Base-by-base conservation (phyloP, 2,888 invertebrate species). In the Nezara viridula region DNA sequence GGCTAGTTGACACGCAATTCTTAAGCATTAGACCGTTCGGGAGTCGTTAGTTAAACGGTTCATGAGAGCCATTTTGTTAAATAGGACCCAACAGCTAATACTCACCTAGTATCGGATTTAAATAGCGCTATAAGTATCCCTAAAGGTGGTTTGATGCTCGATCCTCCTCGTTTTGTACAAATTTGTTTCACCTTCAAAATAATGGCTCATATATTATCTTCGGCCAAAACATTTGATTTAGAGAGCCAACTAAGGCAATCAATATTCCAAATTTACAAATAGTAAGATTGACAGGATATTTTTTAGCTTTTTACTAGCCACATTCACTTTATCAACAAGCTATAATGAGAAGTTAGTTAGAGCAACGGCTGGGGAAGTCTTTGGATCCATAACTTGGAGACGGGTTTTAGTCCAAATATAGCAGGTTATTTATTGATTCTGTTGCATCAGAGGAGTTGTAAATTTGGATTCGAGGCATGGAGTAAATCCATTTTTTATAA, bases 1-100 rank as follows among this genome's bases (percentile, higher is more conserved):
- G 37, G 40, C 77, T 77, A 77, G 77, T 77, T 77, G 77, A 77
- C 77, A 77, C 77, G 77, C 77, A 77, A 40, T 40, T 77, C 77
- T 12, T 77, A 40, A 77, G 77, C 77, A 77, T 77, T 77, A 40
- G 40, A 40, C 77, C 27, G 60, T 55, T 55, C 60, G 3, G 24
- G 55, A 55, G 27, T 60, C 27, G 0, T 60, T 60, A 27, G 60
- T 14, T 60, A 27, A 60, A 60, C 60, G 60, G 27, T 60, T 27
- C 27, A 27, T 55, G 27, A 27, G 60, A 60, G 60, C 16, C 27
- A 27, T 60, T 60, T 60, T 27, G 10, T 16, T 60, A 60, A 60
- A 60, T 60, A 27, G 60, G 60, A 60, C 27, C 60, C 27, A 60
- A 27, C 60, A 27, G 27, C 60, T 60, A 60, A n/a, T n/a, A n/a